Conservation (phyloP, 1,140 invertebrate genomes). For the Drosophila malerkotliana region DNA sequence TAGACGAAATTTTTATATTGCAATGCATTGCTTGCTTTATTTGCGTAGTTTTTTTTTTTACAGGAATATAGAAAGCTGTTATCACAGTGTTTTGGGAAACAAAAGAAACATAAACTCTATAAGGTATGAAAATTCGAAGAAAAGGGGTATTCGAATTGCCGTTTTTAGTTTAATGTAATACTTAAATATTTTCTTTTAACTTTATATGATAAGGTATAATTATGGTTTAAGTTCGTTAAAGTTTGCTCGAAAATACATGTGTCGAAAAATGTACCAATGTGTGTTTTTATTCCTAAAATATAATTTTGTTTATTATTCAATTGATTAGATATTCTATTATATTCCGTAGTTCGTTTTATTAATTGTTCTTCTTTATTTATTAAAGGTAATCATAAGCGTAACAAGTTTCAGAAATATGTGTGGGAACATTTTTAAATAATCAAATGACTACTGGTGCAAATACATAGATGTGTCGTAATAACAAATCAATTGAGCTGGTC, state of each 20-base stretch:
- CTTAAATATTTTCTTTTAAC: slow-evolving; percentile 18
- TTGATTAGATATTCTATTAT: slow-evolving; percentile 6
- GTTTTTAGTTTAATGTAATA: slow-evolving; percentile 9
- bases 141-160: slow-evolving; percentile 4
- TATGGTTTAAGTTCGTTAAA: slow-evolving; percentile 50
- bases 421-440: slow-evolving; percentile 36
- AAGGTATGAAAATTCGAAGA: slow-evolving; percentile 11
- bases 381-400: slow-evolving; percentile 62
- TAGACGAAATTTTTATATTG: slow-evolving; percentile 46
- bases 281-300: slow-evolving; percentile 18
- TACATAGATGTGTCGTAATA: slow-evolving; percentile 20
- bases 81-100: slow-evolving; percentile 72
- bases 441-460: slow-evolving; percentile 18
- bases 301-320: slow-evolving; percentile 15
- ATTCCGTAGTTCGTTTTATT: slow-evolving; percentile 4
- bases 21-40: slow-evolving; percentile 15
- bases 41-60: slow-evolving; percentile 20
- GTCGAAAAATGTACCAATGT: slow-evolving; percentile 55
- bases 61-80: slow-evolving; percentile 69
- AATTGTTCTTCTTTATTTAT: slow-evolving; percentile 12
- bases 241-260: slow-evolving; percentile 76
- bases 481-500: slow-evolving; percentile 80
- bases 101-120: slow-evolving; percentile 9
- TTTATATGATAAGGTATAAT: slow-evolving; percentile 26
- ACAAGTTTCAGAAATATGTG: slow-evolving; percentile 63